Evolutionary conservation across 2,113 vertebrate species (phyloP).

Genomic region (Chaetura pelagica): DNA sequence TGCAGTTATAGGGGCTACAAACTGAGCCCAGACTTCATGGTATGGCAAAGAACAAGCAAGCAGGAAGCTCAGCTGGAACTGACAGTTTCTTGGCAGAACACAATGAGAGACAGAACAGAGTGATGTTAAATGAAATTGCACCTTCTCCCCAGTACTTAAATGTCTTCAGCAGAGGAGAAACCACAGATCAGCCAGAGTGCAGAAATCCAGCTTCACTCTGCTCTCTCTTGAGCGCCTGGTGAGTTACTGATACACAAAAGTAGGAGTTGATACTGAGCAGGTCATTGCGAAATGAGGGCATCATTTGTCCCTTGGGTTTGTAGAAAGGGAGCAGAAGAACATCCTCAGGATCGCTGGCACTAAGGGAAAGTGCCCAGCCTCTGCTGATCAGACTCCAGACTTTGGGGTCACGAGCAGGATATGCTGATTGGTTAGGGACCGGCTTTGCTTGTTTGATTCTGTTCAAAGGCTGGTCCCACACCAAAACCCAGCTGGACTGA

Average conservation of each 20-base stretch:
- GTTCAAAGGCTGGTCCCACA: neutral
- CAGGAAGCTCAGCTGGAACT: slow-evolving; percentile 9
- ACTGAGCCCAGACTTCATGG: slow-evolving; percentile 56
- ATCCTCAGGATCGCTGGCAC: neutral
- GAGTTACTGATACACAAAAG: neutral
- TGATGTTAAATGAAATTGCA: neutral
- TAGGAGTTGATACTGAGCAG: neutral
- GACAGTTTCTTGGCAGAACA: slow-evolving; percentile 61
- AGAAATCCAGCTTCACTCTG: neutral
- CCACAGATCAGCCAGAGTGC: neutral
- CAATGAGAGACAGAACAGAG: slow-evolving; percentile 28
- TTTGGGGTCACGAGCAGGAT: neutral
- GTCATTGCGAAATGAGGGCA: fast-evolving
- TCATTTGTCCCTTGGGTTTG: neutral
- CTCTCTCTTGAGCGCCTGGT: neutral
- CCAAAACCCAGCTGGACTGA: neutral
- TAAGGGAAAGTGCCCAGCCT: neutral
- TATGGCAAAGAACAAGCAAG: slow-evolving; percentile 63
- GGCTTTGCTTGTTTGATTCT: neutral
- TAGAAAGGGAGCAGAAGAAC: neutral
- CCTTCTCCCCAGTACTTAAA: slow-evolving; percentile 26
- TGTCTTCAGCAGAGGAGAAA: slow-evolving; percentile 34
- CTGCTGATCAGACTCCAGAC: neutral
- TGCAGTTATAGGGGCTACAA: slow-evolving; percentile 22
- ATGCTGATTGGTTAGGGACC: fast-evolving